phyloP scores from a whole-genome alignment of 2,888 invertebrate species.

The Scaptodrosophila latifasciaeformis region DNA sequence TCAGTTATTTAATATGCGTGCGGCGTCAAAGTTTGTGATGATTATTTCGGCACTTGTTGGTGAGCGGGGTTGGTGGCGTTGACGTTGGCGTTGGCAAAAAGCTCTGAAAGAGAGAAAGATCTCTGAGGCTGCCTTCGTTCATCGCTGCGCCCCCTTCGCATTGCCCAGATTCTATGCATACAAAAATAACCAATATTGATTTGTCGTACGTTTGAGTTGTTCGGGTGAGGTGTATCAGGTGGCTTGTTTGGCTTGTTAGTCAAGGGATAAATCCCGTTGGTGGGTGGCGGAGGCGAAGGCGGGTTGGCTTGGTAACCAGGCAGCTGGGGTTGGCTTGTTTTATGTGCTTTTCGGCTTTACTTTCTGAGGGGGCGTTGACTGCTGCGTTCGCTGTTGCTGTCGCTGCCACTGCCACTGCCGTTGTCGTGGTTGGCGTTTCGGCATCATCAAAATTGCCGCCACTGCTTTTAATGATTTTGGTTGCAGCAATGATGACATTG shows the following conservation, averaged over 20 bases:
- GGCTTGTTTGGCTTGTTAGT: not conserved
- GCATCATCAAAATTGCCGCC: conserved; percentile 9
- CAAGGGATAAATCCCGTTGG: no score
- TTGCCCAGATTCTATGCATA: conserved; percentile 51
- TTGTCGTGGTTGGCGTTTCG: no score
- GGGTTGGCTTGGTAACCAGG: conserved; percentile 1
- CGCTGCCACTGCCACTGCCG: not conserved
- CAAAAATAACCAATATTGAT: conserved; percentile 67
- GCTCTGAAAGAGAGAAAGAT: no score
- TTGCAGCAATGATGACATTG: no score
- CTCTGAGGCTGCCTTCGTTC: no score
- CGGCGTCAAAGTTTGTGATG: conserved; percentile 63
- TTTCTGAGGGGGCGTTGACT: no score
- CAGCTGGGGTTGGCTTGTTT: no score
- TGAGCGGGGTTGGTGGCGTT: conserved; percentile 4
- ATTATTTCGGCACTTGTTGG: conserved; percentile 52
- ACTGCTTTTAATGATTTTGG: conserved; percentile 46
- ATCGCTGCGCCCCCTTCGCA: conserved; percentile 17
- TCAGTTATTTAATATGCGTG: conserved; percentile 64
- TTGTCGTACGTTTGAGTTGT: conserved; percentile 38
- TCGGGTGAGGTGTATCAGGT: not conserved
- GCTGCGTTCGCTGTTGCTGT: no score
- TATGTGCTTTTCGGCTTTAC: no score
- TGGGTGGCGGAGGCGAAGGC: conserved; percentile 8
- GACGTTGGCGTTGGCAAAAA: not conserved